These are phyloP conservation scores for Colletes gigas DNA, from an alignment of 1,140 invertebrate species.

Conservation along the genomic window DNA sequence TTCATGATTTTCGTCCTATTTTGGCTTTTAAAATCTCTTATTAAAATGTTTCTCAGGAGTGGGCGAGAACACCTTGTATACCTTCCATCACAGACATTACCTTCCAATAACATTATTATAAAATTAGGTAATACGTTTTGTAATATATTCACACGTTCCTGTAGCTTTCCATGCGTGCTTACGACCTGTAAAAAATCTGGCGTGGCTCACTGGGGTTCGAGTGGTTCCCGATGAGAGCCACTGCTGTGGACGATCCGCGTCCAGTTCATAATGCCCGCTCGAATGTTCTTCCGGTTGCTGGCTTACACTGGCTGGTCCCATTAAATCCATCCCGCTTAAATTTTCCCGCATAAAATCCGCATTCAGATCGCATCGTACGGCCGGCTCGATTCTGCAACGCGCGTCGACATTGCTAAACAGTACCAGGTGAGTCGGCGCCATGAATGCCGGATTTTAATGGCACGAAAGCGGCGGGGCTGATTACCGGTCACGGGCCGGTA, in stretches of 20 bases:
- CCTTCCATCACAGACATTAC: too few relatives aligned
- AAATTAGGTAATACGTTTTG: too few relatives aligned
- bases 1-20: too few relatives aligned
- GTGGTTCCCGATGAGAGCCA: too few relatives aligned
- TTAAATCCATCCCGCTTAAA: slow-evolving; percentile 51
- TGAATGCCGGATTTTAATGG: slow-evolving; percentile 64
- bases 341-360: slow-evolving; percentile 50
- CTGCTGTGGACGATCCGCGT: slow-evolving; percentile 11
- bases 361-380: slow-evolving; percentile 5
- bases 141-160: too few relatives aligned
- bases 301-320: slow-evolving; percentile 17
- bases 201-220: too few relatives aligned
- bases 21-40: too few relatives aligned
- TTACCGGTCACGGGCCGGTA: slow-evolving; percentile 25
- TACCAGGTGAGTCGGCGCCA: slow-evolving; percentile 27
- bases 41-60: too few relatives aligned
- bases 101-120: too few relatives aligned
- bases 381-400: neutral
- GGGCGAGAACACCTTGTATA: too few relatives aligned
- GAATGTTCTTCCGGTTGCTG: slow-evolving; percentile 11
- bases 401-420: slow-evolving; percentile 33
- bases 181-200: too few relatives aligned
- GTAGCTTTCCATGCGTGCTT: too few relatives aligned
- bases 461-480: slow-evolving; percentile 32
- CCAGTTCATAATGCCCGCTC: slow-evolving; percentile 23